Evolutionary conservation across 2,113 vertebrate species (phyloP).

Genomic region (Odobenus rosmarus): DNA sequence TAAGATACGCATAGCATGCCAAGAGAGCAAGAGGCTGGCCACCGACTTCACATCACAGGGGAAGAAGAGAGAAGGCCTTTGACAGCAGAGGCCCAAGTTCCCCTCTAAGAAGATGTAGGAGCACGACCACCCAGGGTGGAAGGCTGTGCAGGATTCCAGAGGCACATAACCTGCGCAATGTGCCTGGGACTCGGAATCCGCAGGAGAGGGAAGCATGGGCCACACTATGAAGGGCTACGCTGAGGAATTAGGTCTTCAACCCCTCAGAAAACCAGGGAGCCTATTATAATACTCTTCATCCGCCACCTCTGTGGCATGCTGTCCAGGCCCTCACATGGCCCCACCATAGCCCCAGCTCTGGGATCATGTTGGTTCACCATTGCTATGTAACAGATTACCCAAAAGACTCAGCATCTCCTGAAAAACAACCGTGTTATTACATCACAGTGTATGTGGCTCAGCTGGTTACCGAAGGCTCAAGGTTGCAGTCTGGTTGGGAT

Average conservation of each 20-base stretch:
- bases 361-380: no score
- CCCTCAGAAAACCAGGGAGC: neutral
- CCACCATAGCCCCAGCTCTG: fast-evolving
- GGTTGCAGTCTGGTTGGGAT: no score
- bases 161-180: fast-evolving
- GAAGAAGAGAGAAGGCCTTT: neutral
- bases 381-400: fast-evolving
- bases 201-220: fast-evolving
- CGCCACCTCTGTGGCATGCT: neutral
- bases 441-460: neutral
- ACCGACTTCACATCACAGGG: neutral
- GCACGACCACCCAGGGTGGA: neutral
- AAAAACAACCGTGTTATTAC: neutral
- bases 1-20: neutral
- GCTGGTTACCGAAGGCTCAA: neutral
- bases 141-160: fast-evolving
- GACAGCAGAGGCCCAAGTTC: neutral
- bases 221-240: neutral
- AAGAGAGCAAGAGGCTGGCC: neutral
- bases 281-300: neutral
- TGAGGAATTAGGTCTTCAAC: neutral
- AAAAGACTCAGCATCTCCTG: neutral
- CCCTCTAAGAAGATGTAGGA: neutral
- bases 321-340: neutral
- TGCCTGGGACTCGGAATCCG: neutral